phyloP scores from a whole-genome alignment of 2,113 vertebrate species.

The Cynoglossus semilaevis region DNA sequence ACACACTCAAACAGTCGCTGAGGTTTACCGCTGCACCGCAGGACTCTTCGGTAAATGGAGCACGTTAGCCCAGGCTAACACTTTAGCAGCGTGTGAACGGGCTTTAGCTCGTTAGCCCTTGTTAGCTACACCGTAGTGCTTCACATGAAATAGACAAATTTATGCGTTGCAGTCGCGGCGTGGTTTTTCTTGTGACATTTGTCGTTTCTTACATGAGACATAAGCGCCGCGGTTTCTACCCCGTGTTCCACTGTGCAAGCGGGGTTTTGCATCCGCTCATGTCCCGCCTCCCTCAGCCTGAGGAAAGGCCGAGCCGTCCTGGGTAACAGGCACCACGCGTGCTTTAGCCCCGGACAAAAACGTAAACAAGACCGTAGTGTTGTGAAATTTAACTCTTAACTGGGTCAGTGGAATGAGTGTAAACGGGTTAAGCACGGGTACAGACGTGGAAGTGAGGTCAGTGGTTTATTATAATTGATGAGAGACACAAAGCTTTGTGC shows the following conservation, averaged over 20 bases:
- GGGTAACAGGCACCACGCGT: background rate
- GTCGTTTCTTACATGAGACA: background rate
- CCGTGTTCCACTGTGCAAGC: background rate
- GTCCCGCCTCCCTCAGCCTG: background rate
- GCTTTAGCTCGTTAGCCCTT: conserved; percentile 30
- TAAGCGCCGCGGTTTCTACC: background rate
- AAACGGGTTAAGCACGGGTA: background rate
- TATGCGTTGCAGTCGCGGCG: conserved; percentile 6
- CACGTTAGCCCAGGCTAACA: conserved; percentile 43
- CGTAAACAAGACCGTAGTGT: background rate
- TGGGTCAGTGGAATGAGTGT: background rate
- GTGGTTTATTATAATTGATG: background rate
- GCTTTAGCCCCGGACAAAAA: background rate
- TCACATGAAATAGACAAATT: conserved; percentile 28
- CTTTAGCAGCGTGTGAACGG: conserved; percentile 37
- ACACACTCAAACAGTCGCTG: background rate
- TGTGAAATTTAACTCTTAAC: background rate
- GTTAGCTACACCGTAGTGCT: conserved; percentile 23
- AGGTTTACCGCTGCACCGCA: background rate
- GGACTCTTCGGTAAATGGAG: conserved; percentile 13
- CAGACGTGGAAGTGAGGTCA: background rate
- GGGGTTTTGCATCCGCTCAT: background rate
- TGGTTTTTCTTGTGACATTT: background rate
- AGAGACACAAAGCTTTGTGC: background rate
- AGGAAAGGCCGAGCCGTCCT: background rate